These are phyloP conservation scores for Temnothorax ravouxi DNA, from an alignment of 2,888 invertebrate genomes.

Conservation along the genomic window DNA sequence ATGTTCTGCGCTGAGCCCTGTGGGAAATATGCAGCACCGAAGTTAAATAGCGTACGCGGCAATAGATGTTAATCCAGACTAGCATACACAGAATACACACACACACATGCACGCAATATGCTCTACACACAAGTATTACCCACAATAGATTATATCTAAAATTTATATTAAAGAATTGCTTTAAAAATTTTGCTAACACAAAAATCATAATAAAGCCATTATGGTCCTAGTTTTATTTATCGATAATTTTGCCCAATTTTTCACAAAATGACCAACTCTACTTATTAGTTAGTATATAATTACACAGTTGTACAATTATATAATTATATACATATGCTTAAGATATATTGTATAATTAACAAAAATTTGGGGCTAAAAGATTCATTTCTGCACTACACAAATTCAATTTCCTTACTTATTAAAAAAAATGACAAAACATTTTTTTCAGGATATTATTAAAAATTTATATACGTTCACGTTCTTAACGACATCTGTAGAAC, in stretches of 20 bases:
- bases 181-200: background rate
- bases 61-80: constrained; percentile 73
- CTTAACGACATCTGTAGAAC: constrained; percentile 52
- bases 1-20: constrained; percentile 74
- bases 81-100: no score
- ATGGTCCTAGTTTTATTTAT: background rate
- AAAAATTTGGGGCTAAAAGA: background rate
- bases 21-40: constrained; percentile 79
- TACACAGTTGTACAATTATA: background rate
- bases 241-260: background rate
- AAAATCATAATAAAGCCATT: constrained; percentile 1
- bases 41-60: constrained; percentile 77
- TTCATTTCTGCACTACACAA: background rate
- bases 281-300: background rate
- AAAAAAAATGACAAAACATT: background rate
- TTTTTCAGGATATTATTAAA: constrained; percentile 16
- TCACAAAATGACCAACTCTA: background rate
- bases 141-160: background rate
- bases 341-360: background rate
- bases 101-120: background rate
- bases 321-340: background rate
- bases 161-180: constrained; percentile 19
- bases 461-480: background rate
- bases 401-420: background rate
- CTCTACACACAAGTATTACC: background rate